A percentile compares a stretch with the other conserved stretches of the same genome.
Conservation (phyloP, 2,113 vertebrate species). For the Protomyctophum bolini region DNA sequence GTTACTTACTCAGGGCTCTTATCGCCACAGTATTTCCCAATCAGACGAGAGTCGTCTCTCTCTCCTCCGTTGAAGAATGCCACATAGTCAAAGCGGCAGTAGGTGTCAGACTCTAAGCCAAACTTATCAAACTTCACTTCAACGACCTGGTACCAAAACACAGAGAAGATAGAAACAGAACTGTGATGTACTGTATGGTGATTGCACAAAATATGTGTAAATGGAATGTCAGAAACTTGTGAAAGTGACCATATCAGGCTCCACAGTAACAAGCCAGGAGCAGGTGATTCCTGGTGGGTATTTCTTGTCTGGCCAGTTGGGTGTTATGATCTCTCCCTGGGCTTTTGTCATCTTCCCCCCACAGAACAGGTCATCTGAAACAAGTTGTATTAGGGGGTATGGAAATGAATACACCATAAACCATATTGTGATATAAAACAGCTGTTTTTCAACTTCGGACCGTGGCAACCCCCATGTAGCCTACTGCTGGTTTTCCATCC, state of each 20-base stretch:
- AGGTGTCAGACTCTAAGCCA: conserved; percentile 82
- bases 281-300: conserved; percentile 89
- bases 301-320: conserved; percentile 89
- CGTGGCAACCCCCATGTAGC: too few species aligned
- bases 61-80: conserved; percentile 85
- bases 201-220: not conserved
- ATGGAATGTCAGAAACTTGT: not conserved
- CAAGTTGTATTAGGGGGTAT: not conserved
- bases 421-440: too few species aligned
- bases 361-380: conserved; percentile 75
- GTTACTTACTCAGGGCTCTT: conserved; percentile 78
- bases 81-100: conserved; percentile 92
- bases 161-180: conserved; percentile 17
- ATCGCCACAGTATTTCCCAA: conserved; percentile 88
- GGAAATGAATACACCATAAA: conserved; percentile 15
- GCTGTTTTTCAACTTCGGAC: too few species aligned
- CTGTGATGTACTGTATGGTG: not conserved
- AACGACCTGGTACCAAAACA: conserved; percentile 76
- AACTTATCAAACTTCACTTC: conserved; percentile 88
- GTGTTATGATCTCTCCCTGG: conserved; percentile 85
- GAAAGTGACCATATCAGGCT: conserved; percentile 78
- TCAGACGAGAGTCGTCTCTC: conserved; percentile 80
- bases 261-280: conserved; percentile 89
- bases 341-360: conserved; percentile 81
- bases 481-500: too few species aligned